These are phyloP conservation scores for Nineta flava DNA, from an alignment of 2,888 invertebrate species.

Conservation along the genomic window DNA sequence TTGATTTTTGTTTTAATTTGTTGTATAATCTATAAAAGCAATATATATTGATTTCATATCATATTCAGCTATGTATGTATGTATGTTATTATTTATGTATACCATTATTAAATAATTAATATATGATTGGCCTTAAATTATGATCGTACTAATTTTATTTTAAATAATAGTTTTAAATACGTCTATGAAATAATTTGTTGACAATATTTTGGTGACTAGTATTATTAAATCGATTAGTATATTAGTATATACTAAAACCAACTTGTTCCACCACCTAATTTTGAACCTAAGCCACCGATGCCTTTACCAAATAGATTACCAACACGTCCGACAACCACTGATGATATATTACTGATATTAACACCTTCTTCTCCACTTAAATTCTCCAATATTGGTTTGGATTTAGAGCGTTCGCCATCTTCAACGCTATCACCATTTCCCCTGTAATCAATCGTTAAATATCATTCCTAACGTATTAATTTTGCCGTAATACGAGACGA, in stretches of 20 bases:
- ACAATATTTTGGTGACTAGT: not conserved
- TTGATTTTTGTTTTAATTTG: not conserved
- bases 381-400: slow-evolving; percentile 41
- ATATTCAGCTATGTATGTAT: not conserved
- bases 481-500: too few relatives aligned
- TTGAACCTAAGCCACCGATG: slow-evolving; percentile 77
- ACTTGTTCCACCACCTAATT: slow-evolving; percentile 68
- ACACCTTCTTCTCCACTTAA: slow-evolving; percentile 56
- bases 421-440: slow-evolving; percentile 28
- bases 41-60: not conserved
- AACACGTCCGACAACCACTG: slow-evolving; percentile 74
- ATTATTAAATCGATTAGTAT: not conserved
- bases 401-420: slow-evolving; percentile 41
- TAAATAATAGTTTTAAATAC: not conserved
- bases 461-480: too few relatives aligned
- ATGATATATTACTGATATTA: slow-evolving; percentile 63
- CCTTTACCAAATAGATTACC: slow-evolving; percentile 84
- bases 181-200: too few relatives aligned
- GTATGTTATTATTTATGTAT: not conserved
- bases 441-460: slow-evolving; percentile 11
- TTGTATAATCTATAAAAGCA: not conserved
- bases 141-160: not conserved
- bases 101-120: not conserved
- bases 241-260: slow-evolving; percentile 50
- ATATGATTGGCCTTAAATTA: not conserved